These are phyloP conservation scores for Sarotherodon lohbergeri DNA, from an alignment of 2,113 vertebrate species.

Conservation along the genomic window DNA sequence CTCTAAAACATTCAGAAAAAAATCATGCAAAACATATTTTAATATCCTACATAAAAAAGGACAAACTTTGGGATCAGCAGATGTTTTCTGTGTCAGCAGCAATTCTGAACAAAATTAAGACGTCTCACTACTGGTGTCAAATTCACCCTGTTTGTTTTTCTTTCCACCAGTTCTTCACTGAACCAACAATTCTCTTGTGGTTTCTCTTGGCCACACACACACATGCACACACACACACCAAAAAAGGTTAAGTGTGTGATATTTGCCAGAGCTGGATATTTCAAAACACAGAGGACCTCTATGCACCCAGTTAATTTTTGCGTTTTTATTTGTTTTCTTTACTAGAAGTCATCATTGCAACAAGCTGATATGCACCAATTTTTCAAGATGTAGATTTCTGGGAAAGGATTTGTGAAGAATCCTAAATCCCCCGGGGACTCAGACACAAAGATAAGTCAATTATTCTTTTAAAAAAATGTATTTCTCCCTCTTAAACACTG, in stretches of 20 bases:
- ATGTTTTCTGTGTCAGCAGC: background rate
- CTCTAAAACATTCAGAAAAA: background rate
- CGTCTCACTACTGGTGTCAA: background rate
- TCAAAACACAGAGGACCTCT: background rate
- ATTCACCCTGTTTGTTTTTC: background rate
- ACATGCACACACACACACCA: background rate
- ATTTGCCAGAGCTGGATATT: background rate
- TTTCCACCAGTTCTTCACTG: background rate
- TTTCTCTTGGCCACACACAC: background rate
- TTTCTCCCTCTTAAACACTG: background rate
- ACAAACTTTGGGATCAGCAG: background rate
- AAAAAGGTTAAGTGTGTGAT: constrained; percentile 3
- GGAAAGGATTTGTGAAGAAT: background rate
- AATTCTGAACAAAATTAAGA: background rate
- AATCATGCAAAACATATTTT: background rate
- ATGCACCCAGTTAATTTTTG: background rate
- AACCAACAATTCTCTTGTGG: background rate
- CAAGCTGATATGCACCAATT: background rate
- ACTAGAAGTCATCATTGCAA: background rate
- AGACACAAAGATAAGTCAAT: background rate
- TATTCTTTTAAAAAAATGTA: background rate
- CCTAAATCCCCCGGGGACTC: background rate
- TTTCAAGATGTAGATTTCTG: background rate
- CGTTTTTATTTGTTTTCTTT: background rate
- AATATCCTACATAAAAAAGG: background rate